These are phyloP conservation scores for Cyprinodon diabolis DNA, from an alignment of 2,797 vertebrate genomes.

Conservation along the genomic window DNA sequence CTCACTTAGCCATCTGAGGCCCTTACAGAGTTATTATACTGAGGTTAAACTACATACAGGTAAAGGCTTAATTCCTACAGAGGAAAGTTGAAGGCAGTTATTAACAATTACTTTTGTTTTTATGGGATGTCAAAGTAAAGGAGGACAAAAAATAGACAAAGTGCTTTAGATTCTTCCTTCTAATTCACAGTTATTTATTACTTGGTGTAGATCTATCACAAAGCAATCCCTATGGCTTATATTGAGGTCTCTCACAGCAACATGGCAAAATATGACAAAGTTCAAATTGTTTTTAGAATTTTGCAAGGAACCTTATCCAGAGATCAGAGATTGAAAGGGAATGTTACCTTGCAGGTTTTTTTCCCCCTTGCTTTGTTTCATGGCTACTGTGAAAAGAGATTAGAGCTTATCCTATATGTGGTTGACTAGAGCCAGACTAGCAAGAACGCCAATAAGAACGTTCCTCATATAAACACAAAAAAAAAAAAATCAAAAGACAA, in stretches of 20 bases:
- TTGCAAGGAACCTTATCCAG: not conserved
- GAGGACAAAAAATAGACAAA: not conserved
- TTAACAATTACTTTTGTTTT: not conserved
- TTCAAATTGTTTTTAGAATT: not conserved
- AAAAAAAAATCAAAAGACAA: not conserved
- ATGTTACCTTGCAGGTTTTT: not conserved
- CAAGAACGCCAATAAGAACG: not conserved
- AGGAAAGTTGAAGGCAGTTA: not conserved
- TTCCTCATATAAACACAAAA: not conserved
- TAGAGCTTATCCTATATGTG: not conserved
- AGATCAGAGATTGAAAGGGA: conserved; percentile 3
- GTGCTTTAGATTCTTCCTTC: not conserved
- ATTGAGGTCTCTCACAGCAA: not conserved
- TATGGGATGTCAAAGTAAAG: not conserved
- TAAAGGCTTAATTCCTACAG: not conserved
- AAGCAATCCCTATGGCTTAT: not conserved
- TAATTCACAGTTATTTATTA: not conserved
- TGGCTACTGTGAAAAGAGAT: not conserved
- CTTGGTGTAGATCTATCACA: not conserved
- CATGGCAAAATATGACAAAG: not conserved
- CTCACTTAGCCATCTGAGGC: not conserved
- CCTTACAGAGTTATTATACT: not conserved
- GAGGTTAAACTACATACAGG: not conserved
- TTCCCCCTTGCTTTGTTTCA: not conserved
- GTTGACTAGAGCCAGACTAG: not conserved